Percentiles rank a stretch among this genome's conserved stretches.
Conservation (phyloP, 2,888 invertebrate species). For the Fissipunctia ypsillon region DNA sequence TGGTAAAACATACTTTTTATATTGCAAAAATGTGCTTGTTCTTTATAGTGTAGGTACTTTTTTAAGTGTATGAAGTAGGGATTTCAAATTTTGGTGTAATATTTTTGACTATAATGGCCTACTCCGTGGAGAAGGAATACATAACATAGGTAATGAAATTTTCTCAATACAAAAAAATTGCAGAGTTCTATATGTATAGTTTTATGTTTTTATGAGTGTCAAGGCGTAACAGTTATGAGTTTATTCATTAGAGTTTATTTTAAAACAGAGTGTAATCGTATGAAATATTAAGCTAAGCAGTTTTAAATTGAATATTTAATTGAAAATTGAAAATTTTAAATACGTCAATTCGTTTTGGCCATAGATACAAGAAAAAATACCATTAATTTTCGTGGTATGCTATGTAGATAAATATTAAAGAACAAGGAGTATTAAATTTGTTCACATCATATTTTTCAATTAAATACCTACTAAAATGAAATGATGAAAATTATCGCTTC, state of each 20-base stretch:
- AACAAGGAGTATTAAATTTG: not conserved
- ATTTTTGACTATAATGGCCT: too few species aligned
- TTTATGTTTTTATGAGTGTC: not conserved
- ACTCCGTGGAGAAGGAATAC: too few species aligned
- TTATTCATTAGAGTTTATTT: not conserved
- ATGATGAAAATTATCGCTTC: not conserved
- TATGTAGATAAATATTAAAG: not conserved
- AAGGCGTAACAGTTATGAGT: not conserved
- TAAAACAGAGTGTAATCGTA: not conserved
- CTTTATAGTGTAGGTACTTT: not conserved
- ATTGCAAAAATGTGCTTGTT: not conserved
- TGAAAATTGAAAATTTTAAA: too few species aligned
- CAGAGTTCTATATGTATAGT: too few species aligned
- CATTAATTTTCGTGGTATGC: not conserved
- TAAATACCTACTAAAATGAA: not conserved
- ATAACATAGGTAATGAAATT: too few species aligned
- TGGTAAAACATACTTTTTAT: not conserved
- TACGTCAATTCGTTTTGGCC: not conserved
- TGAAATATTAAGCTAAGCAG: not conserved
- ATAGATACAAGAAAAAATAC: not conserved
- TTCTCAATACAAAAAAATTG: too few species aligned
- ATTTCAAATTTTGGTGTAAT: too few species aligned
- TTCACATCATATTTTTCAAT: not conserved
- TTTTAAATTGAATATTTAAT: not conserved
- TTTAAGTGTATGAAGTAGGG: not conserved